Evolutionary conservation across 2,888 invertebrate genomes (phyloP).

Genomic region (Meiosimyza decipiens): DNA sequence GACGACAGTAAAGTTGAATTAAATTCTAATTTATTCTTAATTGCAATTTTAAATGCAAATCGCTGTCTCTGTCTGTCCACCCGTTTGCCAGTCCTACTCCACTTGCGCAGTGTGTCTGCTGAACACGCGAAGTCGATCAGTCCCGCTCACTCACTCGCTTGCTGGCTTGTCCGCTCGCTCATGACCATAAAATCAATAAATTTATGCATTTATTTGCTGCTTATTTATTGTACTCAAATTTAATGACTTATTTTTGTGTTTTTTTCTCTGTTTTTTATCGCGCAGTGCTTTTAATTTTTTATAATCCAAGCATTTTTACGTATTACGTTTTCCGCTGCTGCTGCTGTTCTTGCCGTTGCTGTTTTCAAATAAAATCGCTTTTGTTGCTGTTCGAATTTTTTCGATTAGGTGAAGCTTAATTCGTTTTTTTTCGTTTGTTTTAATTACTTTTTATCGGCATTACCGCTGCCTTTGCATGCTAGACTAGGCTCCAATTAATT

Average conservation of each 20-base stretch:
- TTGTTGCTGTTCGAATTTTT: background rate
- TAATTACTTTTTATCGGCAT: conserved; percentile 27
- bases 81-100: background rate
- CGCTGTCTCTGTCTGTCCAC: conserved; percentile 13
- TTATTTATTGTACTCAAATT: conserved; percentile 58
- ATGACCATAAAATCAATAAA: conserved; percentile 36
- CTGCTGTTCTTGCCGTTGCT: no score
- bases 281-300: conserved; percentile 16
- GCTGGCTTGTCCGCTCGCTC: background rate
- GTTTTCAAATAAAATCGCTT: background rate
- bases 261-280: conserved; percentile 29
- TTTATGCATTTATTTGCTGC: conserved; percentile 55
- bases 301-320: conserved; percentile 15
- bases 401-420: background rate
- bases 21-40: conserved; percentile 43
- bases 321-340: background rate
- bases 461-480: conserved; percentile 22
- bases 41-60: conserved; percentile 46
- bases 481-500: conserved; percentile 42
- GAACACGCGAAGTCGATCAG: background rate
- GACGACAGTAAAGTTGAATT: conserved; percentile 35
- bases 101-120: background rate
- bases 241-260: conserved; percentile 59
- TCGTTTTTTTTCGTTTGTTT: background rate
- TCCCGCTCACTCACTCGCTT: conserved; percentile 2